phyloP scores from a whole-genome alignment of 2,888 invertebrate species.

The Merodon equestris region DNA sequence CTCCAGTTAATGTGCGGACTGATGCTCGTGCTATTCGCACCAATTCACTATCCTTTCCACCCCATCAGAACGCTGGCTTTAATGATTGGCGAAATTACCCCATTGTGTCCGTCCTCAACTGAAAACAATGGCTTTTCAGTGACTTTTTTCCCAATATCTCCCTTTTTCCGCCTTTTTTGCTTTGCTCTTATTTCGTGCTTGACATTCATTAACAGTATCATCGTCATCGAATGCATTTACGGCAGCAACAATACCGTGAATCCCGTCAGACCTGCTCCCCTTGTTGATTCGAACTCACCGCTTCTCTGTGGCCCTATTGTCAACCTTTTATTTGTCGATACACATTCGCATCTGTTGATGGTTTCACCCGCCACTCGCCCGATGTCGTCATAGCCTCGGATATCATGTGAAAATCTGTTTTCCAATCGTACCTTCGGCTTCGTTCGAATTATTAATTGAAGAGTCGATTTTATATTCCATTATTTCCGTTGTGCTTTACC shows the following conservation, averaged over 20 bases:
- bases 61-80: constrained; percentile 8
- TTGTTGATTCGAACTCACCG: background rate
- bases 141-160: constrained; percentile 1
- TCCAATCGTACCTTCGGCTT: constrained; percentile 37
- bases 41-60: background rate
- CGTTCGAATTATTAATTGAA: constrained; percentile 60
- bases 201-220: constrained; percentile 67
- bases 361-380: constrained; percentile 11
- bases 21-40: constrained; percentile 6
- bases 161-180: background rate
- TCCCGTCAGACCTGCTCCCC: constrained; percentile 15
- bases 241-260: constrained; percentile 15
- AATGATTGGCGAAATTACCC: constrained; percentile 49
- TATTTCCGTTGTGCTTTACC: constrained; percentile 47
- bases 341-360: constrained; percentile 48
- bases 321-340: constrained; percentile 48
- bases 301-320: constrained; percentile 42
- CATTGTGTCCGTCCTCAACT: constrained; percentile 57
- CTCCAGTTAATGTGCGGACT: constrained; percentile 51
- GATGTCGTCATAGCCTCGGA: constrained; percentile 33
- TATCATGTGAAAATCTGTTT: constrained; percentile 57
- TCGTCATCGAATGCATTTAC: constrained; percentile 36
- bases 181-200: constrained; percentile 22
- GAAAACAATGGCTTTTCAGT: constrained; percentile 63
- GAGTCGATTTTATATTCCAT: constrained; percentile 66